A percentile compares a stretch with the other conserved stretches of the same genome.
Evolutionary conservation across 2,888 invertebrate species (phyloP).

Genomic region (Thereva nobilitata): DNA sequence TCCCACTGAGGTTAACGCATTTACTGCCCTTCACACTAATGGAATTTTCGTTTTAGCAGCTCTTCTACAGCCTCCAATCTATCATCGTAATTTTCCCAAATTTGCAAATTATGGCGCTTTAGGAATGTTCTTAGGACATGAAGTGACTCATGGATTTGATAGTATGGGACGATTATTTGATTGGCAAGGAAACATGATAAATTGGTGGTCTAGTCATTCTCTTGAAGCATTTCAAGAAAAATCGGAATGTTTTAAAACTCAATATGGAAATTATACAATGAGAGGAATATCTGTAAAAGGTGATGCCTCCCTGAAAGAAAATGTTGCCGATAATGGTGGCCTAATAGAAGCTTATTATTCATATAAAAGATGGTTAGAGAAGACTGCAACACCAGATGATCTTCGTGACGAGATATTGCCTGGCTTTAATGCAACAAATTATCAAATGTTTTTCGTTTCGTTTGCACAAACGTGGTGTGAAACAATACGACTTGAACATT

Average conservation of each 20-base stretch:
- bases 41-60: slow-evolving; percentile 93
- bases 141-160: slow-evolving; percentile 45
- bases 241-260: slow-evolving; percentile 41
- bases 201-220: slow-evolving; percentile 44
- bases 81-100: slow-evolving; percentile 78
- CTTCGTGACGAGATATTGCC: slow-evolving; percentile 42
- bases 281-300: slow-evolving; percentile 42
- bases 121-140: slow-evolving; percentile 45
- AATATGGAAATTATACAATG: slow-evolving; percentile 43
- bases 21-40: slow-evolving; percentile 86
- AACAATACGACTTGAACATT: slow-evolving; percentile 40
- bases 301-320: slow-evolving; percentile 41
- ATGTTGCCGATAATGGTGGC: slow-evolving; percentile 46
- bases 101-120: slow-evolving; percentile 44
- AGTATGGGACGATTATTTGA: slow-evolving; percentile 43
- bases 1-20: slow-evolving; percentile 86
- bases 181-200: slow-evolving; percentile 40
- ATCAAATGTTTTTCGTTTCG: slow-evolving; percentile 44
- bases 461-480: slow-evolving; percentile 46
- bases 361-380: slow-evolving; percentile 43
- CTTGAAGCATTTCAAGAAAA: slow-evolving; percentile 39
- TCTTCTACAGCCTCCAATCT: slow-evolving; percentile 88
- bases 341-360: slow-evolving; percentile 43
- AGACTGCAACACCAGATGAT: slow-evolving; percentile 26
- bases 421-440: slow-evolving; percentile 40